phyloP scores from a whole-genome alignment of 1,140 invertebrate species.

The Subanguina moxae region DNA sequence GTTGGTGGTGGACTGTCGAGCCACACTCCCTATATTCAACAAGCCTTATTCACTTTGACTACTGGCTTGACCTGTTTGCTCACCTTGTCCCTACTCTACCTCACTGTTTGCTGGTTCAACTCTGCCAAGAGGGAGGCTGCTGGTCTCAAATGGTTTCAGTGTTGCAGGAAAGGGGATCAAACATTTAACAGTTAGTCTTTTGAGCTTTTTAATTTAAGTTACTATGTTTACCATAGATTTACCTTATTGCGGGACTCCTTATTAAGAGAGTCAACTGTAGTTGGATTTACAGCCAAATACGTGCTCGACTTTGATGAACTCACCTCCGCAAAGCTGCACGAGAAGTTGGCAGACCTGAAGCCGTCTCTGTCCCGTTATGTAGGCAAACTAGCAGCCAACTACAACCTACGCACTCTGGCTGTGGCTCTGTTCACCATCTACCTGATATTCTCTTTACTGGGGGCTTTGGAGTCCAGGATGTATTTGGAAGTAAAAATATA shows the following conservation, averaged over 20 bases:
- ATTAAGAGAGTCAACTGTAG: no score
- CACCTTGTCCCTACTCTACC: constrained; percentile 32
- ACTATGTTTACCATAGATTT: no score
- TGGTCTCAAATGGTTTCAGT: constrained; percentile 47
- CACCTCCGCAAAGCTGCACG: constrained; percentile 33
- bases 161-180: constrained; percentile 34
- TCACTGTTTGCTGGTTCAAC: constrained; percentile 37
- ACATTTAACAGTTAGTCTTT: constrained; percentile 35
- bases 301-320: constrained; percentile 37
- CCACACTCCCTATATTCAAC: constrained; percentile 12
- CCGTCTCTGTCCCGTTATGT: constrained; percentile 29
- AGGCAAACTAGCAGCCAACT: constrained; percentile 24
- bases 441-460: not conserved
- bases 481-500: not conserved
- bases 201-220: no score
- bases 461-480: constrained; percentile 15
- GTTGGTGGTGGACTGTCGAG: constrained; percentile 8
- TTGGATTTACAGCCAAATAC: constrained; percentile 40
- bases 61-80: constrained; percentile 31
- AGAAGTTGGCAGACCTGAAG: constrained; percentile 39
- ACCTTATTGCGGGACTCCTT: no score
- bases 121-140: constrained; percentile 35
- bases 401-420: constrained; percentile 13
- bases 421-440: constrained; percentile 17
- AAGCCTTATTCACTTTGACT: constrained; percentile 24